phyloP scores from a whole-genome alignment of 1,140 invertebrate genomes.

The Phenacoccus solenopsis region DNA sequence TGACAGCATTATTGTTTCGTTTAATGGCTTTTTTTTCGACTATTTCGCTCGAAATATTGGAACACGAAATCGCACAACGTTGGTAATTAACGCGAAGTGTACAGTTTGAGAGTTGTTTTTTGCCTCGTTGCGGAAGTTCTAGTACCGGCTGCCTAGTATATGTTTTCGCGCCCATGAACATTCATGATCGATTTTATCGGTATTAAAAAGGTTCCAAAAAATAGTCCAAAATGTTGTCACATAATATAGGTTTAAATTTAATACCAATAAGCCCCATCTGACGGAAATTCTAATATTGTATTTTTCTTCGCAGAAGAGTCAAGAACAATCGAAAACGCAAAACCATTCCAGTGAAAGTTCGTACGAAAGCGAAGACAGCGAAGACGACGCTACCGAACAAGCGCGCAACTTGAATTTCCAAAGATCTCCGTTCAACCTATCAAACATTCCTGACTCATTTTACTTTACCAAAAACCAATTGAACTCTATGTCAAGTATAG shows the following conservation, averaged over 20 bases:
- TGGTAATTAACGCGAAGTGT: not conserved
- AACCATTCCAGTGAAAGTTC: slow-evolving; percentile 13
- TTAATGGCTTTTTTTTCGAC: not conserved
- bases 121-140: too few relatives aligned
- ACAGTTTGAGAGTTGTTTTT: too few relatives aligned
- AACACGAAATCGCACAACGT: not conserved
- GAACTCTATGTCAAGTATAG: slow-evolving; percentile 11
- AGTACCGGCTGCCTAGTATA: too few relatives aligned
- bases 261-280: too few relatives aligned
- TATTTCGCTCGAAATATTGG: not conserved
- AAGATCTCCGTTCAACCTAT: not conserved
- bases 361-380: slow-evolving; percentile 12
- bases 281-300: not conserved
- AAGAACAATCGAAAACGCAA: slow-evolving; percentile 13
- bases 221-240: too few relatives aligned
- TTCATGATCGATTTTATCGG: too few relatives aligned
- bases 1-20: not conserved
- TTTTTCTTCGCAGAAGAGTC: slow-evolving; percentile 4
- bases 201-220: too few relatives aligned
- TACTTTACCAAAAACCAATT: slow-evolving; percentile 6
- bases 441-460: not conserved
- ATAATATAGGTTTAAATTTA: too few relatives aligned
- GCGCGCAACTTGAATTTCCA: not conserved
- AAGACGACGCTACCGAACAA: not conserved
- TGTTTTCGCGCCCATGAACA: too few relatives aligned